Percentiles rank a stretch among this genome's conserved stretches.
These are phyloP conservation scores for Ictidomys tridecemlineatus DNA, from an alignment of 2,113 vertebrate species.

Conservation along the genomic window DNA sequence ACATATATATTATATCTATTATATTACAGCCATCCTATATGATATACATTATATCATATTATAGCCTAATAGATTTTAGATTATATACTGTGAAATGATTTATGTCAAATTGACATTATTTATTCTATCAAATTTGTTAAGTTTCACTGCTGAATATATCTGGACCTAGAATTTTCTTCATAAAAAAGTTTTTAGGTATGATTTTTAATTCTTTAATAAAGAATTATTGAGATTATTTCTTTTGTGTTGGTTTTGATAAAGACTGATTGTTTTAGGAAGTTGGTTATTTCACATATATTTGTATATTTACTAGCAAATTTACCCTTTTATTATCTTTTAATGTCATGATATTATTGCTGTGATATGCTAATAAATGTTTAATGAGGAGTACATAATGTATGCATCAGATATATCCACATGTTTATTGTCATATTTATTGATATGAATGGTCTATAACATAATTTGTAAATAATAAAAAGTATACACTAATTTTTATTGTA, in stretches of 20 bases:
- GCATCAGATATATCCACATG: neutral
- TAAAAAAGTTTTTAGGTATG: neutral
- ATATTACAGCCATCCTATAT: neutral
- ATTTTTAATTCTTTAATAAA: neutral
- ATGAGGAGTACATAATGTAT: neutral
- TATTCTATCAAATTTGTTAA: neutral
- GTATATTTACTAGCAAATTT: neutral
- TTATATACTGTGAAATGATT: neutral
- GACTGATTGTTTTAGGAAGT: neutral
- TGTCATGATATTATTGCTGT: neutral
- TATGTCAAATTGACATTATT: neutral
- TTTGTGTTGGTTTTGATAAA: neutral
- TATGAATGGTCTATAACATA: neutral
- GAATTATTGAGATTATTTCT: neutral
- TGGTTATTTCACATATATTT: neutral
- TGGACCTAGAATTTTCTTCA: neutral
- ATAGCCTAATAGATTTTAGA: neutral
- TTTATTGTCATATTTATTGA: neutral
- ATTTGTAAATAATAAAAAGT: neutral
- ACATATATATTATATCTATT: neutral
- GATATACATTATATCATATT: neutral
- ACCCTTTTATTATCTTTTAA: neutral
- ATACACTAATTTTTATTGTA: neutral
- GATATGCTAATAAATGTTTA: neutral
- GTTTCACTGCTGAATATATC: neutral